Percentiles rank a stretch among this genome's conserved stretches.
These are phyloP conservation scores for Callopanchax toddi DNA, from an alignment of 2,113 vertebrate species.

Conservation along the genomic window DNA sequence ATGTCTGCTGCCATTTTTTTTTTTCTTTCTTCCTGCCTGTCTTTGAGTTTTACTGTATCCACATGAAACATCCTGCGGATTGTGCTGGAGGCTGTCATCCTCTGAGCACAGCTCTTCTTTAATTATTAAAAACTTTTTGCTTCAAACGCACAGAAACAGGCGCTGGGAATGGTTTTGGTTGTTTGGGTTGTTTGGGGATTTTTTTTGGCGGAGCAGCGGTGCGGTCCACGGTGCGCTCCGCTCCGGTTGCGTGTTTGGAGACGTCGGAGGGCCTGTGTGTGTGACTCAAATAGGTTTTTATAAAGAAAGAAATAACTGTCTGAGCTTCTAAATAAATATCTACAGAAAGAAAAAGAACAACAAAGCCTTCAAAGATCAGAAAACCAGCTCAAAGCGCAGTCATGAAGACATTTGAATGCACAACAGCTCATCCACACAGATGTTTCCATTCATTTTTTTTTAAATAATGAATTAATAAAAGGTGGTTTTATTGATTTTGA, in stretches of 20 bases:
- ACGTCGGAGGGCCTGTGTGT: slow-evolving; percentile 6
- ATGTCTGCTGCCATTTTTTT: slow-evolving; percentile 27
- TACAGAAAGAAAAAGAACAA: no score
- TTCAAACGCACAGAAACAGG: not conserved
- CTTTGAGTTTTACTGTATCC: slow-evolving; percentile 28
- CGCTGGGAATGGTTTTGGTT: not conserved
- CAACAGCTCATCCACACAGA: not conserved
- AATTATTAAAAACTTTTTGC: slow-evolving; percentile 45
- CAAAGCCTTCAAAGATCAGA: not conserved
- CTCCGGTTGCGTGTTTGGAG: slow-evolving; percentile 19
- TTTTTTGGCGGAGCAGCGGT: slow-evolving; percentile 16
- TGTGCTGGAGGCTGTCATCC: slow-evolving; percentile 13
- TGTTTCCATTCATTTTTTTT: no score
- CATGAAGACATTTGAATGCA: not conserved
- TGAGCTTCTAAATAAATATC: not conserved
- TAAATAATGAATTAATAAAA: no score
- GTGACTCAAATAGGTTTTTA: not conserved
- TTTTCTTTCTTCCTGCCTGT: slow-evolving; percentile 6
- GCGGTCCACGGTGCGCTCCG: slow-evolving; percentile 22
- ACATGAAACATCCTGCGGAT: slow-evolving; percentile 32
- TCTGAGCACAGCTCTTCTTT: slow-evolving; percentile 7
- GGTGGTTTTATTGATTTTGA: no score
- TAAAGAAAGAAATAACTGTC: no score
- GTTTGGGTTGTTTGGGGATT: no score
- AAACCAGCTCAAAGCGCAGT: not conserved